A percentile compares a stretch with the other conserved stretches of the same genome.
Evolutionary conservation across 2,888 invertebrate species (phyloP).

Genomic region (Mystacides longicornis): DNA sequence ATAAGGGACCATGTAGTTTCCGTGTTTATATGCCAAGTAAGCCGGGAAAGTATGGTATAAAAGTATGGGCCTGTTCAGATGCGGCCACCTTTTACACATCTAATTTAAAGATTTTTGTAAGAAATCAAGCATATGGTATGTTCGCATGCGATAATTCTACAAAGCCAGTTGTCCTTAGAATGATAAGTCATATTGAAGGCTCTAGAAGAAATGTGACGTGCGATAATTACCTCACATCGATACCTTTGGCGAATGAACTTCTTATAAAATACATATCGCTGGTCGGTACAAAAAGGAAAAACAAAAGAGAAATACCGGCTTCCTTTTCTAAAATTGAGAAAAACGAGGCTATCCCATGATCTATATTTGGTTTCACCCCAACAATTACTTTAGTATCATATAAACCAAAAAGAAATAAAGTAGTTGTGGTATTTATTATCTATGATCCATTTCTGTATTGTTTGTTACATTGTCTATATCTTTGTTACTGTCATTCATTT

Average conservation of each 20-base stretch:
- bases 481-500: too few relatives aligned
- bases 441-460: too few relatives aligned
- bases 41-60: not conserved
- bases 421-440: too few relatives aligned
- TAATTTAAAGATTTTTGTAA: not conserved
- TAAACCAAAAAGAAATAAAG: not conserved
- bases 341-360: not conserved
- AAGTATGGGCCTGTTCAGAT: not conserved
- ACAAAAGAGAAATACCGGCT: not conserved
- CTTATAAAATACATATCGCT: not conserved
- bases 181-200: not conserved
- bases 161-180: not conserved
- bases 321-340: not conserved
- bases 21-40: not conserved
- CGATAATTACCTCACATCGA: not conserved
- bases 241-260: not conserved
- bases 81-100: not conserved
- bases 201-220: not conserved
- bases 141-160: not conserved
- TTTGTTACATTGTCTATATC: too few relatives aligned
- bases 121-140: not conserved
- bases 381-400: not conserved
- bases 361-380: not conserved
- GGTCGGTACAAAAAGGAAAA: not conserved
- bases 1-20: not conserved